Conservation (phyloP, 2,888 invertebrate genomes). For the Scaptomyza parva region DNA sequence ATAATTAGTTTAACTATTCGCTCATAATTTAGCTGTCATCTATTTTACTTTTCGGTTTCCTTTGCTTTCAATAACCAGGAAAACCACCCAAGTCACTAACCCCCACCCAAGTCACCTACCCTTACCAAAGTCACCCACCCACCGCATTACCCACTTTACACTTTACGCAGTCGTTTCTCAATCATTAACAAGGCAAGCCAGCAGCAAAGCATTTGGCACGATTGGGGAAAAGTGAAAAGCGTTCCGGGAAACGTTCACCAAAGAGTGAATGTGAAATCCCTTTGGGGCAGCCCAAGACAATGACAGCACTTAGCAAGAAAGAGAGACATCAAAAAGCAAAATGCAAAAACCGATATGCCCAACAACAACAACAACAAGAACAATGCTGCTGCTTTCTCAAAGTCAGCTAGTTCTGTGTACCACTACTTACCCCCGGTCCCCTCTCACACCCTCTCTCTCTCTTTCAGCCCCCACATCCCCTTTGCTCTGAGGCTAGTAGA, state of each 20-base stretch:
- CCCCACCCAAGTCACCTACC: background rate
- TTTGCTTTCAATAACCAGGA: conserved; percentile 2
- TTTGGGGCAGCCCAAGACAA: conserved; percentile 62
- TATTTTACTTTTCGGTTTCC: conserved; percentile 4
- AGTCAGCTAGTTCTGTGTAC: conserved; percentile 37
- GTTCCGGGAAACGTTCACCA: conserved; percentile 6
- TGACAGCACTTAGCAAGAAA: conserved; percentile 64
- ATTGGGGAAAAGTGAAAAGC: conserved; percentile 25
- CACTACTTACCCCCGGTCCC: background rate
- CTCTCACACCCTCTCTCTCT: no score
- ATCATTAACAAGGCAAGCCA: conserved; percentile 37
- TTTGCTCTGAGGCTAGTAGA: background rate
- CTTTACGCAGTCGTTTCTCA: background rate
- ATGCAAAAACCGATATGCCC: conserved; percentile 50
- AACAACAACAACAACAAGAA: background rate
- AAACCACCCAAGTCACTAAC: background rate
- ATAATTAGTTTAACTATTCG: conserved; percentile 29
- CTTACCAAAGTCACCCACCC: background rate
- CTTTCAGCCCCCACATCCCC: background rate
- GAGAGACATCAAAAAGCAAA: conserved; percentile 61
- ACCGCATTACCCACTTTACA: background rate
- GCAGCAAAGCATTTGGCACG: no score
- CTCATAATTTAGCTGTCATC: conserved; percentile 15
- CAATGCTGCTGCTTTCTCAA: conserved; percentile 12
- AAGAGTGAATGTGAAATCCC: conserved; percentile 29